A percentile compares a stretch with the other conserved stretches of the same genome.
Evolutionary conservation across 2,113 vertebrate species (phyloP).

Genomic region (Anolis carolinensis): DNA sequence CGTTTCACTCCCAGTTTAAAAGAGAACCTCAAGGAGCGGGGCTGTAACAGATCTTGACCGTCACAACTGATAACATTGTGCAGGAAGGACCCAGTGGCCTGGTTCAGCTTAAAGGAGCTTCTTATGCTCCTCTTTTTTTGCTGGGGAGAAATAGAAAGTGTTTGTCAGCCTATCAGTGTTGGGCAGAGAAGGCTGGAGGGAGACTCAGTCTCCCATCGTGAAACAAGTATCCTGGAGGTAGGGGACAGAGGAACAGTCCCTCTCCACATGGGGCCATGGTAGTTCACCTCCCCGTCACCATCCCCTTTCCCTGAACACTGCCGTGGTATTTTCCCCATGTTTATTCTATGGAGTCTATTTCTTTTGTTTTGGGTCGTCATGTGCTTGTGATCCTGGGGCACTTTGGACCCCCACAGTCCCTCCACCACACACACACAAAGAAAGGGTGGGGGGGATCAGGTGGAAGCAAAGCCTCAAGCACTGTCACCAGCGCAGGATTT

Average conservation of each 20-base stretch:
- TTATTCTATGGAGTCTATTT: constrained; percentile 45
- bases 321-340: constrained; percentile 57
- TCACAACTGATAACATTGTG: not conserved
- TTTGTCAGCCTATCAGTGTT: not conserved
- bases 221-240: constrained; percentile 5
- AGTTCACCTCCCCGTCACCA: constrained; percentile 51
- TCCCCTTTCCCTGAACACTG: constrained; percentile 56
- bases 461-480: constrained; percentile 48
- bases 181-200: not conserved
- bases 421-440: not conserved
- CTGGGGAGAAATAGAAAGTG: not conserved
- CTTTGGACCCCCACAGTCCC: not conserved
- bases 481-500: constrained; percentile 71
- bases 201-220: not conserved
- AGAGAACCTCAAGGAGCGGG: not conserved
- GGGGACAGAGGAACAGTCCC: constrained; percentile 4
- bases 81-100: not conserved
- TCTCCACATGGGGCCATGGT: constrained; percentile 14
- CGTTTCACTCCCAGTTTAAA: not conserved
- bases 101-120: not conserved
- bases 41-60: not conserved
- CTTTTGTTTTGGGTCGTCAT: constrained; percentile 29
- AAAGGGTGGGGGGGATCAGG: not conserved
- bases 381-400: constrained; percentile 24
- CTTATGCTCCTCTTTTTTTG: not conserved